A percentile compares a stretch with the other conserved stretches of the same genome.
These are phyloP conservation scores for Arizona elegans DNA, from an alignment of 2,113 vertebrate genomes.

Conservation along the genomic window DNA sequence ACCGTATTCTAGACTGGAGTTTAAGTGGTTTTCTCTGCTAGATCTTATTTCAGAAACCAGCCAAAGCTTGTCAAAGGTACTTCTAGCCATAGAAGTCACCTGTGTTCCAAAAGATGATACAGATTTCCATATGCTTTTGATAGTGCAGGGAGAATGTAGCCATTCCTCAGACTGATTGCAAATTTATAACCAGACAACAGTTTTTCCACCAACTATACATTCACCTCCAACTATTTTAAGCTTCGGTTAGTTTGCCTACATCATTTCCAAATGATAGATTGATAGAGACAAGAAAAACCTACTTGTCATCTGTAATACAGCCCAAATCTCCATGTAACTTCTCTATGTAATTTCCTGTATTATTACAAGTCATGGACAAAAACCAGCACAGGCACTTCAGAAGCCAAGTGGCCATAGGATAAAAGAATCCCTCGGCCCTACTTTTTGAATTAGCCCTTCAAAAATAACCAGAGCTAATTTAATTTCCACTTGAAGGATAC, in stretches of 20 bases:
- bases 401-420: not conserved
- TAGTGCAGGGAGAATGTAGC: not conserved
- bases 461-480: not conserved
- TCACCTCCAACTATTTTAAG: not conserved
- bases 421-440: not conserved
- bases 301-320: not conserved
- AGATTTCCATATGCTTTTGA: not conserved
- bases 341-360: not conserved
- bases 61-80: not conserved
- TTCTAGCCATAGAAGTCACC: not conserved
- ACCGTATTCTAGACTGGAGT: not conserved
- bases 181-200: not conserved
- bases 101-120: not conserved
- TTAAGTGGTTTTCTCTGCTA: not conserved
- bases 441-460: not conserved
- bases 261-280: not conserved
- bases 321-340: not conserved
- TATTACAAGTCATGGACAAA: not conserved
- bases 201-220: not conserved
- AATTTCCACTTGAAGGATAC: too few species aligned
- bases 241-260: not conserved
- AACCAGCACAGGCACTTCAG: not conserved
- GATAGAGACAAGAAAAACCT: not conserved
- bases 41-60: not conserved
- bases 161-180: not conserved